phyloP scores from a whole-genome alignment of 2,888 invertebrate species.

The Urechis unicinctus region DNA sequence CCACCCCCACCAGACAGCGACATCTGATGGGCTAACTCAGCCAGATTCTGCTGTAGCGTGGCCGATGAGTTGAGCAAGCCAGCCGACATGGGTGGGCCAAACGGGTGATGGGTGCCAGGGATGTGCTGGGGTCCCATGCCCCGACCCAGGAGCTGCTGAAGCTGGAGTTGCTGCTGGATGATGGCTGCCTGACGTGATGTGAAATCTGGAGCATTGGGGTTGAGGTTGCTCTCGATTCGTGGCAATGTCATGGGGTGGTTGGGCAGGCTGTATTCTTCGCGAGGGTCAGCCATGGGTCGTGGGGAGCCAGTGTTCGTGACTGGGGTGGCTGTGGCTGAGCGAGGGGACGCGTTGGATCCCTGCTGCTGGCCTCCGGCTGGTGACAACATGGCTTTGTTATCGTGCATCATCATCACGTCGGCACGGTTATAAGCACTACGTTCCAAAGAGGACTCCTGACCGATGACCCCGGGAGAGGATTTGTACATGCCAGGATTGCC shows the following conservation, averaged over 20 bases:
- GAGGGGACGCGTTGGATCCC: slow-evolving; percentile 2
- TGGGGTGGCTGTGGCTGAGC: slow-evolving; percentile 1
- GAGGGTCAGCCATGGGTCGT: neutral
- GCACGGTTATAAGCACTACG: no score
- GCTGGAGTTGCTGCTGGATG: neutral
- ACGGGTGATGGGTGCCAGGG: no score
- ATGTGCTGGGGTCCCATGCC: neutral
- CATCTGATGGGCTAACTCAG: neutral
- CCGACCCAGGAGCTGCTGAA: neutral
- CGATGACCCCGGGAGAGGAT: neutral
- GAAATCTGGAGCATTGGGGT: slow-evolving; percentile 76
- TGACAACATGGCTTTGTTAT: no score
- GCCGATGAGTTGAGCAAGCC: no score
- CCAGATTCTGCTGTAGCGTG: no score
- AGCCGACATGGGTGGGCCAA: no score
- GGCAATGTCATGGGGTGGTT: slow-evolving; percentile 49
- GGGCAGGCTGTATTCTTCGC: slow-evolving; percentile 44
- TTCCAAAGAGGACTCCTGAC: neutral
- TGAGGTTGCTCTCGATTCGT: slow-evolving; percentile 58
- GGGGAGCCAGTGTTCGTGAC: neutral
- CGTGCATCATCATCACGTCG: no score
- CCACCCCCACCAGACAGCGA: neutral
- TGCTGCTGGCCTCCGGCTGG: no score
- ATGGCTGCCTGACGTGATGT: slow-evolving; percentile 24
- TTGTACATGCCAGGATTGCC: neutral